Conservation (phyloP, 2,797 vertebrate species). For the Melanotaenia maccullochi region DNA sequence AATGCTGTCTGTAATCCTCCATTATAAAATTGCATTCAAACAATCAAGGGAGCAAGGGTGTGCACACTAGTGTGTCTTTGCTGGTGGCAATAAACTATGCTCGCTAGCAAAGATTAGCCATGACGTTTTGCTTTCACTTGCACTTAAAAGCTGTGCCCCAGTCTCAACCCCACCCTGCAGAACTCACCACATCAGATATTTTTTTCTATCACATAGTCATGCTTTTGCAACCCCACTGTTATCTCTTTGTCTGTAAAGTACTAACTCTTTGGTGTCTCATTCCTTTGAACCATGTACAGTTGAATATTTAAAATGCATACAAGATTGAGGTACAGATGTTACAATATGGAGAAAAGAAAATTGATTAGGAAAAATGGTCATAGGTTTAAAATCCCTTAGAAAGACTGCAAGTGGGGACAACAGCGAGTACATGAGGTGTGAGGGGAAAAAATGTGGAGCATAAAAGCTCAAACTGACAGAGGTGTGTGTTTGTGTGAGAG, state of each 20-base stretch:
- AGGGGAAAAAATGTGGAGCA: slow-evolving; percentile 15
- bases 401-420: neutral
- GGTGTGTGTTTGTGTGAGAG: slow-evolving; percentile 17
- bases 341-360: neutral
- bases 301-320: slow-evolving; percentile 12
- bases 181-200: slow-evolving; percentile 30
- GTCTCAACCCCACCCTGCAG: slow-evolving; percentile 30
- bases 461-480: slow-evolving; percentile 24
- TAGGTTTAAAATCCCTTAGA: neutral
- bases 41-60: slow-evolving; percentile 3
- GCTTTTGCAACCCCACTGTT: neutral
- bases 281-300: neutral
- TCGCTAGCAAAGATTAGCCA: slow-evolving; percentile 44
- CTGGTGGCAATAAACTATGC: slow-evolving; percentile 44
- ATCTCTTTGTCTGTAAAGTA: neutral
- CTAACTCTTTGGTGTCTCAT: neutral
- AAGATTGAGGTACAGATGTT: neutral
- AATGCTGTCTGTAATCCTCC: slow-evolving; percentile 11
- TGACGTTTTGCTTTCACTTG: slow-evolving; percentile 63
- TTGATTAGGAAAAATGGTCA: neutral
- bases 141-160: slow-evolving; percentile 60
- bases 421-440: slow-evolving; percentile 11
- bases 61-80: slow-evolving; percentile 35
- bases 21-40: slow-evolving; percentile 26
- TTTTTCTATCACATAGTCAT: slow-evolving; percentile 24